Conservation (phyloP, 2,113 vertebrate genomes). For the Crypturellus undulatus region DNA sequence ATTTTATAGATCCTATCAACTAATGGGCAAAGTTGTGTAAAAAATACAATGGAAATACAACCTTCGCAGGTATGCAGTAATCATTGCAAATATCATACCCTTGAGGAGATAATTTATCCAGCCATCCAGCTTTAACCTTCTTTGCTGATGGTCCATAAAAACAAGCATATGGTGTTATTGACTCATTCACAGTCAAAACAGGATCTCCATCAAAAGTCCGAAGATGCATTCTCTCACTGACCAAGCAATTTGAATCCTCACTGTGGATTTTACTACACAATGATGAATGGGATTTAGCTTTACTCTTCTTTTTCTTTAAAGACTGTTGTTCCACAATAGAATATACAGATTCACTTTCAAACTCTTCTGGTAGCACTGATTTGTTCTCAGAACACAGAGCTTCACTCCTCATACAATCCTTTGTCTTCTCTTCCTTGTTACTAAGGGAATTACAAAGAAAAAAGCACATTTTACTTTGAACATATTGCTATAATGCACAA, state of each 20-base stretch:
- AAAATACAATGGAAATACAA: background rate
- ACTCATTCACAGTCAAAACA: constrained; percentile 18
- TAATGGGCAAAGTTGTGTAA: background rate
- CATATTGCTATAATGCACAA: background rate
- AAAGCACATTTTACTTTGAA: background rate
- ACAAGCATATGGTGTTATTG: constrained; percentile 94
- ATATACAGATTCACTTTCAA: constrained; percentile 79
- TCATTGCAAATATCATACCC: constrained; percentile 77
- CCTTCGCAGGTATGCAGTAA: background rate
- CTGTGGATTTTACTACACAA: constrained; percentile 29
- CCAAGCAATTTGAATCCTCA: constrained; percentile 29
- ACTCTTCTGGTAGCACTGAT: constrained; percentile 10
- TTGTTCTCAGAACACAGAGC: constrained; percentile 55
- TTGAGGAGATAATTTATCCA: constrained; percentile 96
- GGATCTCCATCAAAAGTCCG: background rate
- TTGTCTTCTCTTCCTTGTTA: constrained; percentile 40
- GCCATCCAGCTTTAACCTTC: constrained; percentile 88
- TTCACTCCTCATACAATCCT: constrained; percentile 63
- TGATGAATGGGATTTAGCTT: constrained; percentile 17
- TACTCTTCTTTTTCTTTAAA: constrained; percentile 64
- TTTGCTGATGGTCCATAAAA: constrained; percentile 85
- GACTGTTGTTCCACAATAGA: constrained; percentile 82
- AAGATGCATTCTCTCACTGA: constrained; percentile 72
- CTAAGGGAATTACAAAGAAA: constrained; percentile 49
- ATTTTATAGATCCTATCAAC: background rate